phyloP scores from a whole-genome alignment of 2,113 vertebrate genomes.

The Scytalopus superciliaris region DNA sequence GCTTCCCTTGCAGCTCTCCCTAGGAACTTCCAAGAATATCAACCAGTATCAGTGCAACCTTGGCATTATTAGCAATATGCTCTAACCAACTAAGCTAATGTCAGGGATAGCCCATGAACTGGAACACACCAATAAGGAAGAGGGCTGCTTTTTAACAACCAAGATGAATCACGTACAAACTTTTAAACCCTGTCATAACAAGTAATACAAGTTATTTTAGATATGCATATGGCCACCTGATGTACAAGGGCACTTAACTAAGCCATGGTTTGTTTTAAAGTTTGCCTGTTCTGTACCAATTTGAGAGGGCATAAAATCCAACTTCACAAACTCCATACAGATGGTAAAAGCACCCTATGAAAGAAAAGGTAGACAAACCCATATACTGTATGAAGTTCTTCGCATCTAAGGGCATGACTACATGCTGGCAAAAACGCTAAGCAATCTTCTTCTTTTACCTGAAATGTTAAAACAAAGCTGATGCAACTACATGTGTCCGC shows the following conservation, averaged over 20 bases:
- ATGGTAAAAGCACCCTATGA: not conserved
- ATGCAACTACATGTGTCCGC: not conserved
- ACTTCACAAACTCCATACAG: not conserved
- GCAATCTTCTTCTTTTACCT: not conserved
- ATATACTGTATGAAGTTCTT: not conserved
- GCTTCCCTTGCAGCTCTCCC: not conserved
- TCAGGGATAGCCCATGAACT: not conserved
- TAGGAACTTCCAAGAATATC: not conserved
- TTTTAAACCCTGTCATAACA: not conserved
- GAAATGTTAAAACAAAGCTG: not conserved
- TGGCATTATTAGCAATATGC: not conserved
- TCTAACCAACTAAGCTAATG: not conserved
- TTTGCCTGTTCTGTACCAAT: not conserved
- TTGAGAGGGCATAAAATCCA: not conserved
- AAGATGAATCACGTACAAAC: rapidly evolving
- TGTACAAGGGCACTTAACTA: not conserved
- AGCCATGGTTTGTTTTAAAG: not conserved
- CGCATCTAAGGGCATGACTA: not conserved
- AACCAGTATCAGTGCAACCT: not conserved
- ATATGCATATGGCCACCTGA: not conserved
- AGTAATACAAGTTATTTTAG: not conserved
- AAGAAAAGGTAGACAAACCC: not conserved
- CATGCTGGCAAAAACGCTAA: not conserved
- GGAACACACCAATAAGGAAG: not conserved
- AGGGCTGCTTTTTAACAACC: not conserved